Conservation (phyloP, 2,888 invertebrate genomes). For the Dicroscelio sp. region DNA sequence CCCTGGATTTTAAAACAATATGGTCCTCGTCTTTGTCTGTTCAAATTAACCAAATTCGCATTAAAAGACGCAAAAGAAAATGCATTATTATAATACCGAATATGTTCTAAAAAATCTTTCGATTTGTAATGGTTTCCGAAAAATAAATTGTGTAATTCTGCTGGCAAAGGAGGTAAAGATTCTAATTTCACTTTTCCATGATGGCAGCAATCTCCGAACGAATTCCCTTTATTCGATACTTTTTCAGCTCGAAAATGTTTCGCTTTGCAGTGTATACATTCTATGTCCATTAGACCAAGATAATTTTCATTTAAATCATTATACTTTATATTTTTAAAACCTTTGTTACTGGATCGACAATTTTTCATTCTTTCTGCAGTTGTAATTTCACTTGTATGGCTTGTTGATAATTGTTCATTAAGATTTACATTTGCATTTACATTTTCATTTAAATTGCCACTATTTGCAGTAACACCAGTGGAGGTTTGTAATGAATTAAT, state of each 20-base stretch:
- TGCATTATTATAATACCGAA: slow-evolving; percentile 28
- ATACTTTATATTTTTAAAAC: background rate
- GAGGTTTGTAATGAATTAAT: no score
- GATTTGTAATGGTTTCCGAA: slow-evolving; percentile 34
- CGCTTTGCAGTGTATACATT: slow-evolving; percentile 52
- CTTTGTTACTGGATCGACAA: background rate
- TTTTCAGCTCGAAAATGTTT: slow-evolving; percentile 50
- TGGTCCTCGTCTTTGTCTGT: slow-evolving; percentile 15
- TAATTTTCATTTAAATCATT: slow-evolving; percentile 41
- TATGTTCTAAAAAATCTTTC: slow-evolving; percentile 27
- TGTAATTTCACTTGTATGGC: background rate
- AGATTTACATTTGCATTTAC: no score
- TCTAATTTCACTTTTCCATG: slow-evolving; percentile 40
- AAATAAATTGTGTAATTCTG: slow-evolving; percentile 26
- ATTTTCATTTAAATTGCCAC: no score
- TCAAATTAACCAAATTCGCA: no score
- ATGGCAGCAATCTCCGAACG: slow-evolving; percentile 56
- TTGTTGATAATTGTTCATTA: background rate
- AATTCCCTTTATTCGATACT: slow-evolving; percentile 29
- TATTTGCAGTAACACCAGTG: no score
- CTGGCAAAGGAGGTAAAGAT: slow-evolving; percentile 17
- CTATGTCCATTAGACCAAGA: slow-evolving; percentile 35
- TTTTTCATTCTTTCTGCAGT: background rate
- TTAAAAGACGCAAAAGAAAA: slow-evolving; percentile 50
- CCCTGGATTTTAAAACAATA: no score